Evolutionary conservation across 2,888 invertebrate genomes (phyloP).

Genomic region (Sinopyrophorus schimmeli): DNA sequence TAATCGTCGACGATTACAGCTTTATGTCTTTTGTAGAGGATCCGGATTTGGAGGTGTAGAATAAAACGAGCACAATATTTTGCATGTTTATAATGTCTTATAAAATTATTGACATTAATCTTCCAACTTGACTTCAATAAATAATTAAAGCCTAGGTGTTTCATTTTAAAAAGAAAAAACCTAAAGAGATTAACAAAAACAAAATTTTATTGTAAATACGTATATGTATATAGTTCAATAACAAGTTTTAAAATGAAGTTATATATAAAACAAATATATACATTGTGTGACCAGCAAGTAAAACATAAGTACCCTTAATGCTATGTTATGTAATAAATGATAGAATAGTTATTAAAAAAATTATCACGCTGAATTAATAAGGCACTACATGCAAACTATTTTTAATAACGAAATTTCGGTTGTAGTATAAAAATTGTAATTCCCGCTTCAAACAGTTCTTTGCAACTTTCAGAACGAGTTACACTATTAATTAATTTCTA

Average conservation of each 20-base stretch:
- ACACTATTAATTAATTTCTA: too few species aligned
- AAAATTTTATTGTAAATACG: conserved; percentile 22
- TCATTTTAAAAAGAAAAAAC: too few species aligned
- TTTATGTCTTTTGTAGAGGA: too few species aligned
- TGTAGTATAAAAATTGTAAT: conserved; percentile 13
- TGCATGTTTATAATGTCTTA: too few species aligned
- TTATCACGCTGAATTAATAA: conserved; percentile 35
- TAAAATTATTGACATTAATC: too few species aligned
- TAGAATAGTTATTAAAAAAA: conserved; percentile 25
- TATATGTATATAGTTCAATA: conserved; percentile 16
- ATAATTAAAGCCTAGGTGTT: too few species aligned
- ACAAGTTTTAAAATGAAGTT: conserved; percentile 20
- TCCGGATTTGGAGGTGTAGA: too few species aligned
- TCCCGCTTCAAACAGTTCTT: neutral
- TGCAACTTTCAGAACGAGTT: conserved; percentile 5
- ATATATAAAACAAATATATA: conserved; percentile 25
- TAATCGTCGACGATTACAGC: too few species aligned
- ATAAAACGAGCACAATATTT: too few species aligned
- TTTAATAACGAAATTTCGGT: conserved; percentile 12
- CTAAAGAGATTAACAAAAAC: too few species aligned
- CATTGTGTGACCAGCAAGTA: conserved; percentile 24
- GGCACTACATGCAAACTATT: conserved; percentile 34
- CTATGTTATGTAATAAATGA: conserved; percentile 21
- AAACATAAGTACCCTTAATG: conserved; percentile 29
- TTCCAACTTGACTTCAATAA: too few species aligned